Conservation (phyloP, 2,797 vertebrate species). For the Picus viridis region DNA sequence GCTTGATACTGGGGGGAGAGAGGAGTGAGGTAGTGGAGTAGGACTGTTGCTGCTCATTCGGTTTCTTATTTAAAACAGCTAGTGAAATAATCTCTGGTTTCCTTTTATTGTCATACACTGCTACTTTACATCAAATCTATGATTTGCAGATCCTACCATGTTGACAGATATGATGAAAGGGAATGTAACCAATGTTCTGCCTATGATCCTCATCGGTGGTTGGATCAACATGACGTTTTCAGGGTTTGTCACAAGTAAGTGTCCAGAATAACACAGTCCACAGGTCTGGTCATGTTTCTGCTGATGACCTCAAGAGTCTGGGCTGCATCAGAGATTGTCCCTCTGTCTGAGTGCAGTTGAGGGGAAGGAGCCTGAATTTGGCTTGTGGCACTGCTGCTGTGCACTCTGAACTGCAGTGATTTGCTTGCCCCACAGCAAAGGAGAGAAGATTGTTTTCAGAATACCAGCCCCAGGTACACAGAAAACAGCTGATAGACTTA, state of each 20-base stretch:
- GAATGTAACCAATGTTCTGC: slow-evolving; percentile 97
- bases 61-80: neutral
- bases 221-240: slow-evolving; percentile 99
- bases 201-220: slow-evolving; percentile 98
- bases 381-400: neutral
- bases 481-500: neutral
- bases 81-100: neutral
- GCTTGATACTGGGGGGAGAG: neutral
- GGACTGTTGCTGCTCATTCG: neutral
- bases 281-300: neutral
- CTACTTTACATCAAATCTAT: neutral
- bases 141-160: slow-evolving; percentile 93
- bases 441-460: neutral
- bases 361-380: neutral
- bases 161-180: slow-evolving; percentile 99
- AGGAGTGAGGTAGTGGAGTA: neutral
- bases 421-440: neutral
- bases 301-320: neutral
- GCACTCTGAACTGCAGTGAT: neutral
- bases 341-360: neutral
- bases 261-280: neutral
- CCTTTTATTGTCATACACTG: neutral
- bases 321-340: neutral
- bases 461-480: neutral
- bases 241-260: slow-evolving; percentile 98